Percentiles rank a stretch among this genome's conserved stretches.
Evolutionary conservation across 1,140 invertebrate species (phyloP).

Genomic region (Sipha flava): DNA sequence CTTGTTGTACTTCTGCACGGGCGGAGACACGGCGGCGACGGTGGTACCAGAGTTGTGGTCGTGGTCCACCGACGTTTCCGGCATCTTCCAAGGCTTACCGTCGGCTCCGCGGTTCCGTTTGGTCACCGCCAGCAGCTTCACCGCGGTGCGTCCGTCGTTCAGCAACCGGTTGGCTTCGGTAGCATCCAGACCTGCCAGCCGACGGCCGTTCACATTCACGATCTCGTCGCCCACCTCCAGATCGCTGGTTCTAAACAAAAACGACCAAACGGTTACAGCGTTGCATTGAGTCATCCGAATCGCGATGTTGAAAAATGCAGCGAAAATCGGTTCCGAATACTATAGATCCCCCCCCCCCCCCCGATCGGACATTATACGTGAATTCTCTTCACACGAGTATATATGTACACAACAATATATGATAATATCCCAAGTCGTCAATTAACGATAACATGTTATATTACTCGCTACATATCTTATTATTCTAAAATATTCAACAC

Average conservation of each 20-base stretch:
- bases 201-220: conserved; percentile 69
- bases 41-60: neutral
- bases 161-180: conserved; percentile 65
- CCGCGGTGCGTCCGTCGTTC: conserved; percentile 54
- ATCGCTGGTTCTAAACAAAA: conserved; percentile 56
- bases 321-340: no score
- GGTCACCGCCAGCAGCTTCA: conserved; percentile 48
- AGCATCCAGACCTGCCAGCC: conserved; percentile 63
- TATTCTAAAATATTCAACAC: no score
- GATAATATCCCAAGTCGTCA: no score
- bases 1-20: neutral
- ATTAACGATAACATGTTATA: no score
- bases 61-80: conserved; percentile 42
- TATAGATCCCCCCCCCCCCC: no score
- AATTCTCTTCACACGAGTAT: no score
- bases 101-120: conserved; percentile 42
- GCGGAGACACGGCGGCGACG: neutral
- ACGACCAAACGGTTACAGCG: neutral
- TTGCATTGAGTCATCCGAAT: no score
- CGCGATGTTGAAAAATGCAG: no score
- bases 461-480: no score
- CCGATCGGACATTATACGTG: no score
- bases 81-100: conserved; percentile 51
- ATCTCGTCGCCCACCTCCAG: conserved; percentile 72
- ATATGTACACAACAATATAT: no score